phyloP scores from a whole-genome alignment of 2,888 invertebrate species.

The Chymomyza fuscimana region DNA sequence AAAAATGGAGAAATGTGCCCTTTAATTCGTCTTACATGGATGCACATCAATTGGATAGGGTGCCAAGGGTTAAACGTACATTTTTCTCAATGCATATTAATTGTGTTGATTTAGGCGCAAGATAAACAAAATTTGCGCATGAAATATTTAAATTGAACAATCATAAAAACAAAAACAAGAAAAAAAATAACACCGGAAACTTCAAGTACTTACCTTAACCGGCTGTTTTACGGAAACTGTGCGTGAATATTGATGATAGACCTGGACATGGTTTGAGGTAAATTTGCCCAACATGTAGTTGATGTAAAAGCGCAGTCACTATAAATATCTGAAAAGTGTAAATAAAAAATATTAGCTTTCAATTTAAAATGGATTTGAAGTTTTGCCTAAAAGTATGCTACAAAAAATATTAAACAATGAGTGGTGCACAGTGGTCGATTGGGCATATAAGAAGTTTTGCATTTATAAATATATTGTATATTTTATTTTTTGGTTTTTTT shows the following conservation, averaged over 20 bases:
- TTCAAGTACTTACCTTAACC: slow-evolving; percentile 64
- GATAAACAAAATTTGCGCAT: slow-evolving; percentile 39
- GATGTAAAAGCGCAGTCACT: slow-evolving; percentile 16
- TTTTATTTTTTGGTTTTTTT: no score
- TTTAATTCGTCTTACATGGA: not conserved
- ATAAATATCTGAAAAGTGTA: slow-evolving; percentile 31
- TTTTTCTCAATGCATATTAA: slow-evolving; percentile 55
- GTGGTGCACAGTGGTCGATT: no score
- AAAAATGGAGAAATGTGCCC: not conserved
- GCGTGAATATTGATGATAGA: slow-evolving; percentile 76
- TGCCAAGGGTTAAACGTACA: slow-evolving; percentile 26
- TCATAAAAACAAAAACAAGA: slow-evolving; percentile 14
- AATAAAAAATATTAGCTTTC: not conserved
- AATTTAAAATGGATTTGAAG: not conserved
- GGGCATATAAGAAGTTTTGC: no score
- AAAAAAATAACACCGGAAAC: slow-evolving; percentile 11
- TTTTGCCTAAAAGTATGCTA: not conserved
- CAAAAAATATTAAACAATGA: not conserved
- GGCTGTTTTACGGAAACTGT: slow-evolving; percentile 72
- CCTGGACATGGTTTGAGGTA: slow-evolving; percentile 77
- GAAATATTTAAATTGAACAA: slow-evolving; percentile 37
- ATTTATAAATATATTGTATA: no score
- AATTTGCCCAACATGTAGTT: slow-evolving; percentile 77
- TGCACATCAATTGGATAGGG: not conserved
- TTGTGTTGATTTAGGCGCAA: slow-evolving; percentile 63